Conservation (phyloP, 2,888 invertebrate genomes). For the Drosophila rellima region DNA sequence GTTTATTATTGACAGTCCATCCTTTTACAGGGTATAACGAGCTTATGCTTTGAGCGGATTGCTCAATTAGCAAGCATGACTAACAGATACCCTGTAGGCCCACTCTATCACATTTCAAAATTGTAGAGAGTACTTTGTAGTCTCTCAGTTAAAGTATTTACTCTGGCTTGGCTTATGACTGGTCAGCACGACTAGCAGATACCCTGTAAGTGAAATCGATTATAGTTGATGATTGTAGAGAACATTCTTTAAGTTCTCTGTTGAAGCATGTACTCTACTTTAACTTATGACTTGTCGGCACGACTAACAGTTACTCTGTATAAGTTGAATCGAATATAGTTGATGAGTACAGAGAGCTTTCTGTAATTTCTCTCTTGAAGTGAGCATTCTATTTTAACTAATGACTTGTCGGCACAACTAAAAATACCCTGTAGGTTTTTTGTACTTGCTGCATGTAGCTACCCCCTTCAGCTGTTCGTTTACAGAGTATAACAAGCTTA, state of each 20-base stretch:
- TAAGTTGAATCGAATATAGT: background rate
- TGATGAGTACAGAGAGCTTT: no score
- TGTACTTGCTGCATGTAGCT: background rate
- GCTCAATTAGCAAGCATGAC: background rate
- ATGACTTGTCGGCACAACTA: no score
- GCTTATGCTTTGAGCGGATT: background rate
- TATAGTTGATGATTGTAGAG: no score
- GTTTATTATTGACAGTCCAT: no score
- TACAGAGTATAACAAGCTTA: constrained; percentile 37
- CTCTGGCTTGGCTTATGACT: background rate
- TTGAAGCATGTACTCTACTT: no score
- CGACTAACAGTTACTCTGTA: no score
- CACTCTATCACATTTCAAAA: background rate
- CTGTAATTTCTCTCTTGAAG: no score
- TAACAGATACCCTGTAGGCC: background rate
- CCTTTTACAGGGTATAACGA: background rate
- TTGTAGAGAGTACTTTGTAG: background rate
- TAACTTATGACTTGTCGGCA: no score
- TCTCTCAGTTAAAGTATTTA: background rate
- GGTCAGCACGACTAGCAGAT: background rate
- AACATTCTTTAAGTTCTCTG: no score
- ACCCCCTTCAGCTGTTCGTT: background rate
- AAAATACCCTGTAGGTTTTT: no score
- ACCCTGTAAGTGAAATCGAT: background rate
- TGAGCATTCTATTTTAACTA: no score